These are phyloP conservation scores for Cremastinae sp. DNA, from an alignment of 2,888 invertebrate species.

Conservation along the genomic window DNA sequence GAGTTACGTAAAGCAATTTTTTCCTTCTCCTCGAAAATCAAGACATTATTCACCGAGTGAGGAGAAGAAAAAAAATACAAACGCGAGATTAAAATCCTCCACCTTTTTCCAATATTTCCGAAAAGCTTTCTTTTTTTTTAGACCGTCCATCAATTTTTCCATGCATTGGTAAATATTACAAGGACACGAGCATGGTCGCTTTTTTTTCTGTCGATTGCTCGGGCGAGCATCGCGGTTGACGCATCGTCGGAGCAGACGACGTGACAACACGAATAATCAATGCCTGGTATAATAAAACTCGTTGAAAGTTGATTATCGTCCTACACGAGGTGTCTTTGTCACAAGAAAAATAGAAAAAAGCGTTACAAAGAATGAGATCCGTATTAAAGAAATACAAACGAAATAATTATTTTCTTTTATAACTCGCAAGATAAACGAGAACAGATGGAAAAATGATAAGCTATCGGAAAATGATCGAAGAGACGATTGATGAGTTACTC, in stretches of 20 bases:
- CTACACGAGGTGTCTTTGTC: too few species aligned
- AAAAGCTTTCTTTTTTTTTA: too few species aligned
- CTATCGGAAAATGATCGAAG: too few species aligned
- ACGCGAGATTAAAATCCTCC: too few species aligned
- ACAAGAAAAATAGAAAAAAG: too few species aligned
- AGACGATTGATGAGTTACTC: background rate
- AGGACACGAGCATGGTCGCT: too few species aligned
- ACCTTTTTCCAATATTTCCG: too few species aligned
- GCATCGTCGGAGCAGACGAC: constrained; percentile 29
- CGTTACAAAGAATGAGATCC: too few species aligned
- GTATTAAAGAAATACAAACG: background rate
- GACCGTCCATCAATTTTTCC: background rate
- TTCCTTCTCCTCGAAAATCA: constrained; percentile 4
- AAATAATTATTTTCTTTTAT: background rate
- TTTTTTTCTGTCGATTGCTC: too few species aligned
- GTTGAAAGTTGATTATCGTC: constrained; percentile 26
- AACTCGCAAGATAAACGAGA: background rate
- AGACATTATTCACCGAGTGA: too few species aligned
- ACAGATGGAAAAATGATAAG: constrained; percentile 30
- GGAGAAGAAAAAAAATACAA: too few species aligned
- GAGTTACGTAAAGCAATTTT: constrained; percentile 21
- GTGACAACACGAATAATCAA: constrained; percentile 52
- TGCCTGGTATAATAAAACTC: constrained; percentile 60
- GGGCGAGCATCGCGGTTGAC: constrained; percentile 20
- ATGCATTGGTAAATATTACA: background rate